Evolutionary conservation across 1,140 invertebrate species (phyloP).

Genomic region (Tyrophagus putrescentiae): DNA sequence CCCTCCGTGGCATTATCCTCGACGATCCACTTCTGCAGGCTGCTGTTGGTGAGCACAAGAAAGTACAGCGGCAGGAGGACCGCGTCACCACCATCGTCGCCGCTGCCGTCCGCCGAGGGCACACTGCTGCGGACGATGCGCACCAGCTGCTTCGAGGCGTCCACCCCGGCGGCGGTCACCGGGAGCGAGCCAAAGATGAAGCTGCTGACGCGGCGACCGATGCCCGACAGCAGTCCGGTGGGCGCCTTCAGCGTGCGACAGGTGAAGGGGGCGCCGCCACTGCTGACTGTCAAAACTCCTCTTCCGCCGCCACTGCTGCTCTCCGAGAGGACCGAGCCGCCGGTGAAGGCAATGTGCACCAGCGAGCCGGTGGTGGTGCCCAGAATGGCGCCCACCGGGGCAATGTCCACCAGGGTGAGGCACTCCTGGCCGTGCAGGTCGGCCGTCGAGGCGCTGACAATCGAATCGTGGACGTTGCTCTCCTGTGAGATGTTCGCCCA

Average conservation of each 20-base stretch:
- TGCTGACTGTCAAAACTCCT: slow-evolving; percentile 25
- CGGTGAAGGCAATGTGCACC: slow-evolving; percentile 46
- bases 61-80: slow-evolving; percentile 35
- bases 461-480: slow-evolving; percentile 55
- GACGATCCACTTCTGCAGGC: slow-evolving; percentile 52
- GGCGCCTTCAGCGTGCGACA: slow-evolving; percentile 56
- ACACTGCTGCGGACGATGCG: slow-evolving; percentile 36
- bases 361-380: slow-evolving; percentile 80
- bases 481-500: slow-evolving; percentile 81
- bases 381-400: slow-evolving; percentile 58
- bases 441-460: slow-evolving; percentile 51
- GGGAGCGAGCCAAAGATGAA: slow-evolving; percentile 67
- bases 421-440: slow-evolving; percentile 66
- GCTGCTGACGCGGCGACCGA: slow-evolving; percentile 64
- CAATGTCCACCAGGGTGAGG: slow-evolving; percentile 46
- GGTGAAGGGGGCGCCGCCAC: slow-evolving; percentile 38
- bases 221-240: slow-evolving; percentile 70
- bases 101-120: no score
- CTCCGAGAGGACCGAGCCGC: no score
- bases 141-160: slow-evolving; percentile 53
- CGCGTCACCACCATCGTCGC: slow-evolving; percentile 32
- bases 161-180: slow-evolving; percentile 36
- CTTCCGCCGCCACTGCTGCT: background rate
- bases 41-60: slow-evolving; percentile 48
- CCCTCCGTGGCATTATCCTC: slow-evolving; percentile 33